A percentile compares a stretch with the other conserved stretches of the same genome.
Conservation (phyloP, 2,797 vertebrate species). For the Lithobates pipiens region DNA sequence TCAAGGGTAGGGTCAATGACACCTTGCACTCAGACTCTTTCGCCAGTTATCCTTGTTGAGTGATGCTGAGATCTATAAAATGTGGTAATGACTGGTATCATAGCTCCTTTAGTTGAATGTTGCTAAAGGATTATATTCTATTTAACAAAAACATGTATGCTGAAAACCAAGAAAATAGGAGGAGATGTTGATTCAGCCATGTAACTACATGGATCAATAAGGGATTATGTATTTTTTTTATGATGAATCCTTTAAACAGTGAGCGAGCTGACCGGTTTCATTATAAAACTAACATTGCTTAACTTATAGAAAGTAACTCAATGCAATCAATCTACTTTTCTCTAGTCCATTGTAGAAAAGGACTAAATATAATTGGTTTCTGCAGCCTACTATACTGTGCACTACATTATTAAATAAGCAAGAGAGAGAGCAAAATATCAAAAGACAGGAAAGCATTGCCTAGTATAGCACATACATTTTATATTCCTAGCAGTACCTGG, state of each 20-base stretch:
- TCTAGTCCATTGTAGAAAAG: background rate
- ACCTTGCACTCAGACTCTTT: no score
- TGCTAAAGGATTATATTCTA: no score
- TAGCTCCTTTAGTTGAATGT: no score
- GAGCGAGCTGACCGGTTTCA: background rate
- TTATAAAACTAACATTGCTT: background rate
- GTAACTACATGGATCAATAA: background rate
- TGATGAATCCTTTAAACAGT: background rate
- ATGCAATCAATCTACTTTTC: background rate
- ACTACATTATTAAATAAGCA: background rate
- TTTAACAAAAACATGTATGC: background rate
- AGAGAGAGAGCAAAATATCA: background rate
- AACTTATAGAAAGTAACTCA: background rate
- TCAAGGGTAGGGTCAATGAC: no score
- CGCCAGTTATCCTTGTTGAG: no score
- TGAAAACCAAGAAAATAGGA: background rate
- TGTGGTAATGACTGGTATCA: no score
- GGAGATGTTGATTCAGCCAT: background rate
- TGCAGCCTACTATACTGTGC: no score
- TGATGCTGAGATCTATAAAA: no score
- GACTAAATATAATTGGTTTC: background rate
- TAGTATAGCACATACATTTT: constrained; percentile 15
- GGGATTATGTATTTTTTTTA: background rate
- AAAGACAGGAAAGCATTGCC: background rate
- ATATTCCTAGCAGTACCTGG: constrained; percentile 13